Evolutionary conservation across 2,888 invertebrate genomes (phyloP), one percentile per base, ranked within the genome.

Genomic region (Halictus quadricinctus): DNA sequence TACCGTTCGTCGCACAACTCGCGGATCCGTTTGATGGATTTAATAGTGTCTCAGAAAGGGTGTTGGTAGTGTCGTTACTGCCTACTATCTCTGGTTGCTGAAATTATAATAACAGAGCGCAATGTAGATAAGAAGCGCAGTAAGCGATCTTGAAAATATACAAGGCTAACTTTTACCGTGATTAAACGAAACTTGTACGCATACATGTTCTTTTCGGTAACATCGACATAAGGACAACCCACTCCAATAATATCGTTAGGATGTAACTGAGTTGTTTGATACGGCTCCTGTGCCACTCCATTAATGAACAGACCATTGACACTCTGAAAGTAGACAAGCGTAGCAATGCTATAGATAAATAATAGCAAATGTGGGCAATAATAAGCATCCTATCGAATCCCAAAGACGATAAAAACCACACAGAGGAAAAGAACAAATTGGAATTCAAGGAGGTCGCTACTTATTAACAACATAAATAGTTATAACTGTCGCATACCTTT

Each of bases 281-380:
- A 94, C 60, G 94, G 91, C 21, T 93, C 86, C 88, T 96, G 95
- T 91, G 91, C 94, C 7, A 90, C 91, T 3, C 93, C 93, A 77
- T 96, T 96, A 77, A 96, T 93, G 93, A 93, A 96, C 36, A 96
- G 95, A 76, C 96, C 96, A 95, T 96, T 96, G 6, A 95, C 94
- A 92, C 96, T 96, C 96, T 96, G 91, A 86, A 95, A 95, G 58
- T 58, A 58, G 10, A 58, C 1, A 1, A 58, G 1, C 4, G 1
- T 58, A 10, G n/a, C 58, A n/a, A n/a, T 12, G n/a, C 10, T 10
- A 1, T 54, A 21, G 7, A 21, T 21, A 18, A 54, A 18, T 0
- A 5, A 54, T 58, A n/a, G 10, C n/a, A 1, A 4, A 58, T 0
- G 10, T 4, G 0, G 13, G 4, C 15, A 48, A 15, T 48, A 48